These are phyloP conservation scores for Melitaea athalia DNA, from an alignment of 2,888 invertebrate species.

Conservation along the genomic window DNA sequence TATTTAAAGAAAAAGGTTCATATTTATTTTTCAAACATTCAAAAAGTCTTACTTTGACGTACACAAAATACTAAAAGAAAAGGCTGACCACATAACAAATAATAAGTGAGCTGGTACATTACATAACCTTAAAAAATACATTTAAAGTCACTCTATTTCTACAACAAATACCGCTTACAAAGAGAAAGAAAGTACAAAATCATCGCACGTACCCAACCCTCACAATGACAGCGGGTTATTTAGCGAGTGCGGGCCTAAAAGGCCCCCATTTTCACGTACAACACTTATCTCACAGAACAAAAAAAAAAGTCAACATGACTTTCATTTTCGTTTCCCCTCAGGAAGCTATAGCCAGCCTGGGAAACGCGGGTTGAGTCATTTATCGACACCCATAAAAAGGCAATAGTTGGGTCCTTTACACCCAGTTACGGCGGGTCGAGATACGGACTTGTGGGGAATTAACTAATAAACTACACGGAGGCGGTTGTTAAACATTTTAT, in stretches of 20 bases:
- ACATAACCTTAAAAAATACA: not conserved
- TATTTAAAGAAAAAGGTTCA: too few relatives aligned
- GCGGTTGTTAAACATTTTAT: conserved; percentile 28
- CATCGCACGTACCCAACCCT: conserved; percentile 37
- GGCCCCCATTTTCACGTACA: conserved; percentile 39
- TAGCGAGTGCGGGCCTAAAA: conserved; percentile 34
- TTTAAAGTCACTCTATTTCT: conserved; percentile 17
- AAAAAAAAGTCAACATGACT: conserved; percentile 41
- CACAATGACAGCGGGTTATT: conserved; percentile 37
- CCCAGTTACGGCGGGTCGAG: conserved; percentile 40
- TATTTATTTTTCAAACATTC: too few relatives aligned
- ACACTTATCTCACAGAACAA: conserved; percentile 41
- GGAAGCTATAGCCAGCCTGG: conserved; percentile 42
- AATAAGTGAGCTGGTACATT: not conserved
- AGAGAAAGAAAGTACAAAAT: conserved; percentile 36
- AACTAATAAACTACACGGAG: conserved; percentile 33
- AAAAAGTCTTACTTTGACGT: too few relatives aligned
- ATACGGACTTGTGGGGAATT: conserved; percentile 32
- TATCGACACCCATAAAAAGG: conserved; percentile 55
- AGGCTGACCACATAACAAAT: not conserved
- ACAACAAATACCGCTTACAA: conserved; percentile 26
- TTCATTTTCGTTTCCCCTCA: conserved; percentile 43
- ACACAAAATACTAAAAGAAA: not conserved
- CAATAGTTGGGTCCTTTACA: conserved; percentile 53
- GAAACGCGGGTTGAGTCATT: conserved; percentile 40